Percentiles rank a stretch among this genome's conserved stretches.
These are phyloP conservation scores for Sceliomorpha sp. DNA, from an alignment of 2,888 invertebrate genomes.

Conservation along the genomic window DNA sequence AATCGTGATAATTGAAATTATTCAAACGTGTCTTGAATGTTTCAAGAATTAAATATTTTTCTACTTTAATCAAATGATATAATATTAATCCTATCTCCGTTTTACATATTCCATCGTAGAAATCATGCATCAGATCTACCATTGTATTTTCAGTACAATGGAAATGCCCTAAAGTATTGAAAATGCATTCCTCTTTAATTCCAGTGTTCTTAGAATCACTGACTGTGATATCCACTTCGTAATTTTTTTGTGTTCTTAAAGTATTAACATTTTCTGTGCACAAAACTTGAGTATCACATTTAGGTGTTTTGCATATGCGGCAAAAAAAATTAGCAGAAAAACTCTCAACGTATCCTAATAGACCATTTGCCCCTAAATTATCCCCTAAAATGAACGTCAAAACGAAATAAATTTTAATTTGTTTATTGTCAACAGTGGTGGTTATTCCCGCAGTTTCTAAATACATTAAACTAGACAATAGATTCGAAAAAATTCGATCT, in stretches of 20 bases:
- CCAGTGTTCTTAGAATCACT: constrained; percentile 15
- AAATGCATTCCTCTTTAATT: constrained; percentile 16
- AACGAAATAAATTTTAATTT: constrained; percentile 13
- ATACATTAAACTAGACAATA: constrained; percentile 21
- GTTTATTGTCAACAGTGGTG: not conserved
- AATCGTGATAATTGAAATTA: not conserved
- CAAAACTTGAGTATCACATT: not conserved
- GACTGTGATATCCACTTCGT: not conserved
- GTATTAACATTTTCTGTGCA: constrained; percentile 1
- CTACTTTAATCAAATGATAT: too few species aligned
- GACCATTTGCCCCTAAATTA: constrained; percentile 34
- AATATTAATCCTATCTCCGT: too few species aligned
- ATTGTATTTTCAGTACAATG: constrained; percentile 17
- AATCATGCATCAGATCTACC: constrained; percentile 4
- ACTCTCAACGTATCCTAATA: constrained; percentile 33
- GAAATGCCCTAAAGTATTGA: constrained; percentile 5
- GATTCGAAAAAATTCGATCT: constrained; percentile 29
- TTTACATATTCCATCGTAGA: too few species aligned
- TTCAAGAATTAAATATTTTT: not conserved
- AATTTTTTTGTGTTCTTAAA: constrained; percentile 11
- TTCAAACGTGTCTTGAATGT: not conserved
- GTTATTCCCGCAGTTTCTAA: constrained; percentile 17
- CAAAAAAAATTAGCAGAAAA: constrained; percentile 30
- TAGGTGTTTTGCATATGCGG: constrained; percentile 10
- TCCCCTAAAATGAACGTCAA: constrained; percentile 36